These are phyloP conservation scores for Piaya cayana DNA, from an alignment of 2,113 vertebrate species.

Conservation along the genomic window DNA sequence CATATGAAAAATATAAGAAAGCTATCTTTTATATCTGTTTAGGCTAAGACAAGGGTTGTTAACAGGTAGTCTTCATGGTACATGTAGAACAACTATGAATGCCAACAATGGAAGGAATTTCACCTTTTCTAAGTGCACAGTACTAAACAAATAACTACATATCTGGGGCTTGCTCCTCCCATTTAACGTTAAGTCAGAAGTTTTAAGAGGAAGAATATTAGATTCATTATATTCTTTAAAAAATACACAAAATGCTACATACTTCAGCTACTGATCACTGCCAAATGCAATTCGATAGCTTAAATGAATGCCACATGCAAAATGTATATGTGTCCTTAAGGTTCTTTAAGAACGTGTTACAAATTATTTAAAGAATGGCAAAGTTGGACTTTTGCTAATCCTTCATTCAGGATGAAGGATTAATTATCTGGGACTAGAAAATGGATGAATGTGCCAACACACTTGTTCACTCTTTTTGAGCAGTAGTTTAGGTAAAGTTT, in stretches of 20 bases:
- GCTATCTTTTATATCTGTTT: background rate
- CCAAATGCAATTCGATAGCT: background rate
- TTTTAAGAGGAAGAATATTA: background rate
- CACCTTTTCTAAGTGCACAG: background rate
- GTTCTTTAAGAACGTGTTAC: background rate
- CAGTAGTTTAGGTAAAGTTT: background rate
- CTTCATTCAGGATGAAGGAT: background rate
- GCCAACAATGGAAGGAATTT: background rate
- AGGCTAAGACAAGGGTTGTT: background rate
- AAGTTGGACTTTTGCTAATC: background rate
- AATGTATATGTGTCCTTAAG: background rate
- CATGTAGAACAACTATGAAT: background rate
- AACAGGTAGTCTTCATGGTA: background rate
- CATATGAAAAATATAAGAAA: background rate
- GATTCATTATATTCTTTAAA: background rate
- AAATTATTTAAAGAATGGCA: background rate
- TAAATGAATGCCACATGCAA: background rate
- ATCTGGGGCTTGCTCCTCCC: background rate
- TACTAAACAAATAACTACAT: background rate
- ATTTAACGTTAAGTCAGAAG: background rate
- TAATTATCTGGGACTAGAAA: background rate
- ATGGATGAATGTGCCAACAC: background rate
- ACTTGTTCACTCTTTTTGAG: background rate
- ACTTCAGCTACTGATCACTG: background rate
- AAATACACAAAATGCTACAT: background rate